Conservation (phyloP, 1,140 invertebrate genomes). For the Drosophila obscura region DNA sequence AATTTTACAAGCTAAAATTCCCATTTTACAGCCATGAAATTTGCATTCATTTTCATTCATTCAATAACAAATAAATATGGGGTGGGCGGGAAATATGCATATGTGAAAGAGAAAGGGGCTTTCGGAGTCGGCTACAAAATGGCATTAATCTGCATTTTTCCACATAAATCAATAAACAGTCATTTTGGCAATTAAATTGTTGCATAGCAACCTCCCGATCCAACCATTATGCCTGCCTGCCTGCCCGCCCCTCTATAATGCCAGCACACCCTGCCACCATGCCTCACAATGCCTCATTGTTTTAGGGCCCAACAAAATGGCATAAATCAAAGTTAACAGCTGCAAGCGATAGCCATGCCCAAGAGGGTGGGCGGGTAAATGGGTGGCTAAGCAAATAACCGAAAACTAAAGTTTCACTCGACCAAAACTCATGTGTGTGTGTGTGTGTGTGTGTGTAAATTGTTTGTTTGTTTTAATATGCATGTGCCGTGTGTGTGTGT, state of each 20-base stretch:
- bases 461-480: constrained; percentile 37
- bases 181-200: constrained; percentile 72
- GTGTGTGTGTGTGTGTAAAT: constrained; percentile 24
- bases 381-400: constrained; percentile 35
- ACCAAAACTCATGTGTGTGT: constrained; percentile 41
- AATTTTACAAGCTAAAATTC: constrained; percentile 27
- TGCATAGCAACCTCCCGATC: constrained; percentile 50
- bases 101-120: too few relatives aligned
- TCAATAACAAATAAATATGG: constrained; percentile 13
- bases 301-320: constrained; percentile 40
- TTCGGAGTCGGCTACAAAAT: constrained; percentile 28
- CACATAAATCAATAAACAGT: constrained; percentile 72
- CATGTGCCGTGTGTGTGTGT: constrained; percentile 7
- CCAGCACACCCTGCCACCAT: neutral
- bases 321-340: constrained; percentile 73
- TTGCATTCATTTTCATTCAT: constrained; percentile 22
- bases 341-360: constrained; percentile 39
- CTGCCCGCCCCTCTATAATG: too few relatives aligned
- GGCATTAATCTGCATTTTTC: constrained; percentile 68
- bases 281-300: constrained; percentile 26
- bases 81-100: too few relatives aligned
- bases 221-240: too few relatives aligned
- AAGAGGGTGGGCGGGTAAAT: constrained; percentile 11
- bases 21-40: constrained; percentile 6
- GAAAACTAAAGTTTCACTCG: constrained; percentile 45